These are phyloP conservation scores for Sphyrna mokarran DNA, from an alignment of 2,113 vertebrate genomes.

Conservation along the genomic window DNA sequence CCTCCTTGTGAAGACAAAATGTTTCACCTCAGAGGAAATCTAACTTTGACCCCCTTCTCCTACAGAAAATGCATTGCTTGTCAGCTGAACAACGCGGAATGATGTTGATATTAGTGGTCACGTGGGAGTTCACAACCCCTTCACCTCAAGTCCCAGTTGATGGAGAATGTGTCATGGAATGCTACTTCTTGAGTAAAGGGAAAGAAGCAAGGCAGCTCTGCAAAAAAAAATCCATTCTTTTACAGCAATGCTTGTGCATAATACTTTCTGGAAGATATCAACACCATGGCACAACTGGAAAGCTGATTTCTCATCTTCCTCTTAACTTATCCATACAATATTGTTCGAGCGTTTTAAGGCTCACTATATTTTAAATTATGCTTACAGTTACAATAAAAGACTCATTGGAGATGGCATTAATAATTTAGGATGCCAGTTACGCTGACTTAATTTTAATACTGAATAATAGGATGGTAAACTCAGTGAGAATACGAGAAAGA, in stretches of 20 bases:
- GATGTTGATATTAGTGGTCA: not conserved
- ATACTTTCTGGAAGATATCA: not conserved
- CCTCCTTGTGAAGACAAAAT: not conserved
- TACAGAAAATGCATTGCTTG: conserved; percentile 2
- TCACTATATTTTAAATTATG: not conserved
- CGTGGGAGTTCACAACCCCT: not conserved
- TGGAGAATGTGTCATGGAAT: not conserved
- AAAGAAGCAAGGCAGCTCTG: not conserved
- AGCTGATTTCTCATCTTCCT: not conserved
- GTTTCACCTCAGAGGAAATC: conserved; percentile 24
- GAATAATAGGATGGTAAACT: not conserved
- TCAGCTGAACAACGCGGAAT: conserved; percentile 6
- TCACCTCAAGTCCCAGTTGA: not conserved
- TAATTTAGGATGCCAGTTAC: not conserved
- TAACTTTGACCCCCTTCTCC: not conserved
- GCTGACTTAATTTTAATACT: no score
- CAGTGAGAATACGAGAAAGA: not conserved
- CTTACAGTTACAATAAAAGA: not conserved
- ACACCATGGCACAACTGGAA: not conserved
- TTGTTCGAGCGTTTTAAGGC: not conserved
- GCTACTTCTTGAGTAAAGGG: not conserved
- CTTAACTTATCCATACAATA: not conserved
- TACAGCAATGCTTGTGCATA: not conserved
- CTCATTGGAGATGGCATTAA: not conserved
- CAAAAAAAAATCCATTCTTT: not conserved